These are phyloP conservation scores for Fratercula arctica DNA, from an alignment of 2,797 vertebrate species.

Conservation along the genomic window DNA sequence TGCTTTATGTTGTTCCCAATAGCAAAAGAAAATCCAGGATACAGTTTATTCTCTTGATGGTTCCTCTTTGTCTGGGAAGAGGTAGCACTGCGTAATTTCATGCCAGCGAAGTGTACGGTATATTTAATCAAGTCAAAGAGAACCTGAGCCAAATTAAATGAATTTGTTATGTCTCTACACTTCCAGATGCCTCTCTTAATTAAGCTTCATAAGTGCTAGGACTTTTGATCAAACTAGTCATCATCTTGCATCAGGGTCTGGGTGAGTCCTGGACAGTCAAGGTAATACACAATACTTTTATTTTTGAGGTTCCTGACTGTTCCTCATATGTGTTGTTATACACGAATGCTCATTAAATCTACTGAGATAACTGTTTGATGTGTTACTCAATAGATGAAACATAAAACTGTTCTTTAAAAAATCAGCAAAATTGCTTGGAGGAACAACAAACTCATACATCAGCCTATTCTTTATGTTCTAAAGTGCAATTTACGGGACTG, in stretches of 20 bases:
- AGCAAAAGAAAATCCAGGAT: neutral
- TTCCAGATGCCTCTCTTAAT: constrained; percentile 6
- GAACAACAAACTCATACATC: constrained; percentile 79
- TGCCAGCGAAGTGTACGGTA: neutral
- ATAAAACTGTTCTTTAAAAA: constrained; percentile 79
- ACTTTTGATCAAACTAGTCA: neutral
- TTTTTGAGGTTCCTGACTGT: constrained; percentile 33
- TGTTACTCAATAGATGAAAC: constrained; percentile 76
- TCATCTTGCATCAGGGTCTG: neutral
- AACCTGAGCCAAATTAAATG: neutral
- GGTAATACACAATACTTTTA: neutral
- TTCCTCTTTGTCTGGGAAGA: neutral
- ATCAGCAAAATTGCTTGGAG: constrained; percentile 76
- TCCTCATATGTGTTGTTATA: constrained; percentile 51
- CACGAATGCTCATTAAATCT: constrained; percentile 70
- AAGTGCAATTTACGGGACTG: constrained; percentile 79
- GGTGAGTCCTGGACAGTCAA: neutral
- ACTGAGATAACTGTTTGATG: constrained; percentile 76
- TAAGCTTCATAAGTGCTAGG: neutral
- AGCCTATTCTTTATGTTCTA: constrained; percentile 77
- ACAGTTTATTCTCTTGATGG: neutral
- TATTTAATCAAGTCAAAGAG: neutral
- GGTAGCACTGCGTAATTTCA: neutral
- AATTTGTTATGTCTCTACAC: neutral
- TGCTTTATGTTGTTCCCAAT: neutral